phyloP scores from a whole-genome alignment of 2,797 vertebrate species.

The Hippoglossus hippoglossus region DNA sequence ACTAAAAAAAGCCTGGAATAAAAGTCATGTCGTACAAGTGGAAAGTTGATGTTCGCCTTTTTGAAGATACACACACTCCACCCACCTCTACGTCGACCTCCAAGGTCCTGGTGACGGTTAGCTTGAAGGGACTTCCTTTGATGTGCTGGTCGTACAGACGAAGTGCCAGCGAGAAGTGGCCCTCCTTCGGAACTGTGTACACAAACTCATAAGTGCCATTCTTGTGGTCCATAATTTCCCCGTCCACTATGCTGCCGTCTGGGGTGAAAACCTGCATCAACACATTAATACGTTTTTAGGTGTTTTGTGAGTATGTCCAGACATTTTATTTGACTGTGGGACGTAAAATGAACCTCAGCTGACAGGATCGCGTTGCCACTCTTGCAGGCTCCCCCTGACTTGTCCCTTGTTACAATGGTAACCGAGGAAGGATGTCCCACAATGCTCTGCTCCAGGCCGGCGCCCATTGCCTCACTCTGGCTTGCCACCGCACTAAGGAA shows the following conservation, averaged over 20 bases:
- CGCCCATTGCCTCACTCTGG: conserved; percentile 94
- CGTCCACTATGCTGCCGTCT: conserved; percentile 93
- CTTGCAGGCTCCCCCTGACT: conserved; percentile 96
- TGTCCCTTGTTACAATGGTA: conserved; percentile 96
- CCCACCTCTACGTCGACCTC: conserved; percentile 79
- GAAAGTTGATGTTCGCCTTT: rapidly evolving
- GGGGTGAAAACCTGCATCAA: conserved; percentile 88
- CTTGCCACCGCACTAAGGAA: conserved; percentile 91
- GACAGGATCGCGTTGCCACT: conserved; percentile 94
- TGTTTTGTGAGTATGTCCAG: not conserved
- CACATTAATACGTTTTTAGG: rapidly evolving
- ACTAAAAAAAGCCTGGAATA: too few species aligned
- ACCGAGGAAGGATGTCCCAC: conserved; percentile 94
- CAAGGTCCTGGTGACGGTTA: conserved; percentile 87
- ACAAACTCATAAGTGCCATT: conserved; percentile 97
- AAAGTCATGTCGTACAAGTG: too few species aligned
- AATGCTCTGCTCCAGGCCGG: conserved; percentile 93
- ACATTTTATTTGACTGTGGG: not conserved
- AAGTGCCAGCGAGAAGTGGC: conserved; percentile 93
- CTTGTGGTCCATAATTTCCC: conserved; percentile 96
- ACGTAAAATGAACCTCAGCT: conserved; percentile 81
- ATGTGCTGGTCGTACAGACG: conserved; percentile 98
- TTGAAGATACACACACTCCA: not conserved
- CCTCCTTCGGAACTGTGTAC: conserved; percentile 95
- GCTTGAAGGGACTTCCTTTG: conserved; percentile 95